phyloP scores from a whole-genome alignment of 2,797 vertebrate species.

The Gymnoscopelus microlampas region DNA sequence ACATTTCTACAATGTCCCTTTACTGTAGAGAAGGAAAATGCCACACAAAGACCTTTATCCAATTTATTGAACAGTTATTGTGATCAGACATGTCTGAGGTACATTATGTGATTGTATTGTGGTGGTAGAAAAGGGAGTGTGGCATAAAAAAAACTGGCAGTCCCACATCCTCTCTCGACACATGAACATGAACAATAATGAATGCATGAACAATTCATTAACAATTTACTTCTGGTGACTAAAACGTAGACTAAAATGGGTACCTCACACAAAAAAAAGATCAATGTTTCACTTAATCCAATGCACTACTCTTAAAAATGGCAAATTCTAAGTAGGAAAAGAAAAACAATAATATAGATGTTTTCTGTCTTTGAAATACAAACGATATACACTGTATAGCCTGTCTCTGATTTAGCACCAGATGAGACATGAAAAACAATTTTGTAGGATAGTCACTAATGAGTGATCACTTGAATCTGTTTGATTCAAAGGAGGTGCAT shows the following conservation, averaged over 20 bases:
- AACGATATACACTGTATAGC: slow-evolving; percentile 44
- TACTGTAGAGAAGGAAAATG: slow-evolving; percentile 14
- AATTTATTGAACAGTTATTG: slow-evolving; percentile 86
- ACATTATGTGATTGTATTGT: slow-evolving; percentile 78
- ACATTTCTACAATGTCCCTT: no score
- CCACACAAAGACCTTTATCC: slow-evolving; percentile 76
- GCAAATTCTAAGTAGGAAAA: slow-evolving; percentile 28
- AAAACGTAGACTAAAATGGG: slow-evolving; percentile 51
- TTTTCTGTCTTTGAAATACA: slow-evolving; percentile 56
- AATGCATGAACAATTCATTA: slow-evolving; percentile 23
- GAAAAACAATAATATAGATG: slow-evolving; percentile 5
- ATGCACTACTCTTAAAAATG: slow-evolving; percentile 55
- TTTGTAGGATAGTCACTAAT: slow-evolving; percentile 57
- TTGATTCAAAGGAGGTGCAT: slow-evolving; percentile 36
- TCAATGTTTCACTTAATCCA: slow-evolving; percentile 47
- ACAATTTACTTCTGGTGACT: slow-evolving; percentile 39
- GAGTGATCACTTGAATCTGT: slow-evolving; percentile 52
- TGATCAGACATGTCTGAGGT: slow-evolving; percentile 87
- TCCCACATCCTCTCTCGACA: slow-evolving; percentile 19
- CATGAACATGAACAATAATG: slow-evolving; percentile 60
- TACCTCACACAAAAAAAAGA: slow-evolving; percentile 63
- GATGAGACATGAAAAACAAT: slow-evolving; percentile 48
- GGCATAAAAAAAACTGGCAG: slow-evolving; percentile 49
- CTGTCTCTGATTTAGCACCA: slow-evolving; percentile 59
- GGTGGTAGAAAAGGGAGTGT: slow-evolving; percentile 42